A percentile compares a stretch with the other conserved stretches of the same genome.
Evolutionary conservation across 2,797 vertebrate species (phyloP).

Genomic region (Vespertilio murinus): DNA sequence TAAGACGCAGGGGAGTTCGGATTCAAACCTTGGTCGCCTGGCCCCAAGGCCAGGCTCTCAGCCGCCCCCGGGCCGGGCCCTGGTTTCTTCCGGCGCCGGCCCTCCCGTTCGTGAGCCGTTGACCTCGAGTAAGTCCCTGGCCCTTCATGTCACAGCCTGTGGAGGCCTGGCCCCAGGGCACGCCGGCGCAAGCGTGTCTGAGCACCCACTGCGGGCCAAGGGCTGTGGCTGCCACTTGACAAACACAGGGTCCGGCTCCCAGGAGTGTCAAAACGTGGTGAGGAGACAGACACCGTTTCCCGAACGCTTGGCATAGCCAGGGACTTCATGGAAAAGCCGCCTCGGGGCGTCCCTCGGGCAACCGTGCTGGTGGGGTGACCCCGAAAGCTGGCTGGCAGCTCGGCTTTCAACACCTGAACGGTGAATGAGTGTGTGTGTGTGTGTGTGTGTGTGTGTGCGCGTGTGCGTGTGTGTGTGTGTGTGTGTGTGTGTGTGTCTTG

Average conservation of each 20-base stretch:
- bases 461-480: too few relatives aligned
- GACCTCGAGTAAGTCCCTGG: not conserved
- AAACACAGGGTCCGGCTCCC: not conserved
- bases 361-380: not conserved
- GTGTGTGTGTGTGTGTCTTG: too few relatives aligned
- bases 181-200: not conserved
- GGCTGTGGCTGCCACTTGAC: not conserved
- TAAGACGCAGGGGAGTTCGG: not conserved
- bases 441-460: too few relatives aligned
- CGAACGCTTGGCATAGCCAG: not conserved
- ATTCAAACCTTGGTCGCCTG: not conserved
- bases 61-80: rapidly evolving
- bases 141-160: not conserved
- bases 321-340: not conserved
- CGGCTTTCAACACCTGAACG: not conserved
- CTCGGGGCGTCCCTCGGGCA: not conserved
- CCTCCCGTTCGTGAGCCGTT: not conserved
- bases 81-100: not conserved
- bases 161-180: not conserved
- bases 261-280: not conserved
- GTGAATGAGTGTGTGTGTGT: too few relatives aligned
- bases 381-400: not conserved
- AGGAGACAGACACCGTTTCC: not conserved
- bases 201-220: not conserved
- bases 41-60: rapidly evolving